Evolutionary conservation across 2,888 invertebrate genomes (phyloP).

Genomic region (Anaspis maculata): DNA sequence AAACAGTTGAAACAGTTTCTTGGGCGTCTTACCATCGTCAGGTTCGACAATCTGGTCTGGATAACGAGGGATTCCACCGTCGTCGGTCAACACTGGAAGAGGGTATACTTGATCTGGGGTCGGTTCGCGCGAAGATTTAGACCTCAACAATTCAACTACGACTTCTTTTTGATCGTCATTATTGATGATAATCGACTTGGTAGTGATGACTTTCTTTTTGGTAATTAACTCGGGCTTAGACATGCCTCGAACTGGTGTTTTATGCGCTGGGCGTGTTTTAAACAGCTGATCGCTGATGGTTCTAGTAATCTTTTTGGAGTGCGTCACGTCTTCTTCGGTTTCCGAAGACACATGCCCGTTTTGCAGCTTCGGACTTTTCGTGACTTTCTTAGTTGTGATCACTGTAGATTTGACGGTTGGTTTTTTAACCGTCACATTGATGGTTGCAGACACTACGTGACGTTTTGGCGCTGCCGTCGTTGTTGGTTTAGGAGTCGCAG

Average conservation of each 20-base stretch:
- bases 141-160: slow-evolving; percentile 61
- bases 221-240: slow-evolving; percentile 21
- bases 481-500: slow-evolving; percentile 28
- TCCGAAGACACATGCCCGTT: slow-evolving; percentile 24
- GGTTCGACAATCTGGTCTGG: slow-evolving; percentile 70
- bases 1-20: slow-evolving; percentile 44
- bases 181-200: slow-evolving; percentile 47
- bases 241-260: slow-evolving; percentile 38
- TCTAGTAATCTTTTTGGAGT: slow-evolving; percentile 45
- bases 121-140: slow-evolving; percentile 67
- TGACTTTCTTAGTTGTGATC: slow-evolving; percentile 12
- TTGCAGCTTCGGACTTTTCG: slow-evolving; percentile 16
- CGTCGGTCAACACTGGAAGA: slow-evolving; percentile 52
- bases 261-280: slow-evolving; percentile 37
- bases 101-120: slow-evolving; percentile 66
- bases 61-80: slow-evolving; percentile 57
- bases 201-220: slow-evolving; percentile 33
- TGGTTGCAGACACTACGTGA: slow-evolving; percentile 29
- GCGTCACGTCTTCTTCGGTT: slow-evolving; percentile 16
- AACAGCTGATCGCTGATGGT: slow-evolving; percentile 52
- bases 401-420: slow-evolving; percentile 9
- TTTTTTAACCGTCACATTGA: slow-evolving; percentile 24
- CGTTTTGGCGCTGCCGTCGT: slow-evolving; percentile 9
- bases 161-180: slow-evolving; percentile 47
- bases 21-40: slow-evolving; percentile 50